Evolutionary conservation across 2,113 vertebrate genomes (phyloP), one percentile per base, ranked within the genome.

Genomic region (Rhea pennata): DNA sequence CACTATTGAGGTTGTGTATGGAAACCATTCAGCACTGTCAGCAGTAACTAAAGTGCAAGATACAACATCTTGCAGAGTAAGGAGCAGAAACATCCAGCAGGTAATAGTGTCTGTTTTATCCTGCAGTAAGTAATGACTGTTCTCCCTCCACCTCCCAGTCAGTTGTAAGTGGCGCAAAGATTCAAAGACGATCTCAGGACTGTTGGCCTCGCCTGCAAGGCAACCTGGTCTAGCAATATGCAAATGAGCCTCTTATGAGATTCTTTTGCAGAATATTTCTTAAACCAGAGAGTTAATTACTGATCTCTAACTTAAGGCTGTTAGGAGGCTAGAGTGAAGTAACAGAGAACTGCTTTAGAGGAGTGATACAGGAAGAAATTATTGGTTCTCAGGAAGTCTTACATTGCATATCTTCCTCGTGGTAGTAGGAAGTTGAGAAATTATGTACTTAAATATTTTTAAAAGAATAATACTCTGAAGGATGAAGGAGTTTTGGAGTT

Each of bases 251-350:
- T 36, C 36, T 36, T 36, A 36, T 96, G 78, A 94, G 85, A 97
- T 94, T 97, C 84, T 73, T 97, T 97, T 94, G 96, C 92, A 97
- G 96, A 98, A 88, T 90, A 95, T 96, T 98, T 97, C 96, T 95
- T 88, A 87, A 98, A 96, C 93, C 92, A 95, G 97, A 97, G 98
- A 97, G 96, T 97, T 98, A 98, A 98, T 98, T 98, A 98, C 96
- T 67, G 91, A 79, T 88, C 88, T 97, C 87, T 98, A 97, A 97
- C 98, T 97, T 97, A 97, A 91, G 96, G 87, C 95, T 96, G 96
- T 95, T 89, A 94, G 83, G 93, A 97, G 93, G 92, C 94, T 96
- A 72, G 75, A 84, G 87, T 90, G 78, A 92, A 96, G 96, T 85
- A 56, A 44, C 91, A 87, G 42, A 61, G 82, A 87, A 3, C 42